Conservation (phyloP, 2,113 vertebrate genomes). For the Pongo pygmaeus region DNA sequence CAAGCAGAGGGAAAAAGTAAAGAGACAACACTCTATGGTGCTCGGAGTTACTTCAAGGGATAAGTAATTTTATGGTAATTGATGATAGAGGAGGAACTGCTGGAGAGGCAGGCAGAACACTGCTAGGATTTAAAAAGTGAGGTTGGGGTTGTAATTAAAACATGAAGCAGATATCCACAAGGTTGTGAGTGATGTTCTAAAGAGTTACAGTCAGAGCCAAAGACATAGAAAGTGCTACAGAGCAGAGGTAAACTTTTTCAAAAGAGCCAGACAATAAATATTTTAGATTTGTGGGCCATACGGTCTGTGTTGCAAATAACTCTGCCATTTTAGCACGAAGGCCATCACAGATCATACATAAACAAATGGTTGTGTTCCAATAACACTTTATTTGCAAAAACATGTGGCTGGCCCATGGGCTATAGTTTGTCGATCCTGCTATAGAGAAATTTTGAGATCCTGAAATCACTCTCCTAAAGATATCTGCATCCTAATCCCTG, state of each 20-base stretch:
- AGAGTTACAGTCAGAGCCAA: neutral
- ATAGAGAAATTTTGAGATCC: neutral
- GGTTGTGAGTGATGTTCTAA: neutral
- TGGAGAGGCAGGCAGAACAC: neutral
- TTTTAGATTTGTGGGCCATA: neutral
- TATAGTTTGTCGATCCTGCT: neutral
- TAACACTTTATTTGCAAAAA: constrained; percentile 6
- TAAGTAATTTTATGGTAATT: neutral
- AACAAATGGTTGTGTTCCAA: neutral
- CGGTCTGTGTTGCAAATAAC: neutral
- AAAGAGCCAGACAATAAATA: neutral
- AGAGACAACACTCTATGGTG: neutral
- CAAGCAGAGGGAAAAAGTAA: neutral
- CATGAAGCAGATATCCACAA: neutral
- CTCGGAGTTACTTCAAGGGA: neutral
- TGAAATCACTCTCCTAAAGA: neutral
- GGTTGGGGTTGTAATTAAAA: neutral
- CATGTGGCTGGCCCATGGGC: neutral
- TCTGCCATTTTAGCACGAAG: neutral
- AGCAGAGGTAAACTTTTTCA: neutral
- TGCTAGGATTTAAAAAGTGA: neutral
- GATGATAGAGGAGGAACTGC: neutral
- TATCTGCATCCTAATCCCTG: neutral
- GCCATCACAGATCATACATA: neutral
- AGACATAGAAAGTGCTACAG: neutral